Base-by-base conservation (phyloP, 1,140 invertebrate species). In the Caenorhabditis briggsae region DNA sequence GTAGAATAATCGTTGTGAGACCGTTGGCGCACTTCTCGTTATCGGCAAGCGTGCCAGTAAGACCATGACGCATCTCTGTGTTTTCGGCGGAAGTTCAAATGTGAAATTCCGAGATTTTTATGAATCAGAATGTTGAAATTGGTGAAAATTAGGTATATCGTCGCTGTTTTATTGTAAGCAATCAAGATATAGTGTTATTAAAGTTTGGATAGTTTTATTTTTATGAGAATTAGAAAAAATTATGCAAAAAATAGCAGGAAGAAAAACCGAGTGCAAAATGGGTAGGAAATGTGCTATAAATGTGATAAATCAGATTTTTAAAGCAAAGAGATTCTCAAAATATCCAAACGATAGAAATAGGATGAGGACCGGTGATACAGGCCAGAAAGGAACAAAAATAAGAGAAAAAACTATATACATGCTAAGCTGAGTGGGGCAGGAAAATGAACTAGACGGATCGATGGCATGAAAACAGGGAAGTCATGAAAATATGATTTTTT, bases 251-350 rank as follows among this genome's bases (percentile, higher is more conserved):
- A 50, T 23, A 50, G 53, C 12, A 50, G 14, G 12, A 23, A 50
- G n/a, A 53, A 11, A 78, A 78, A 78, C 70, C 70, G 70, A 78
- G 70, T 20, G 70, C 46, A 11, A 43, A 50, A 20, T 78, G 46
- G 23, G 53, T 11, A 50, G 8, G 41, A 50, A 43, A 46, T 20
- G 43, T 23, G 43, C 70, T 50, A 46, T 46, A 70, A 70, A 70
- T n/a, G 7, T n/a, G n/a, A 25, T 25, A 70, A n/a, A 46, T 70
- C 43, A 25, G 65, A 70, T n/a, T 18, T 9, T 64, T 64, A 33
- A 33, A 33, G 33, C 25, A 3, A 33, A 33, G 9, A 58, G 56
- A 58, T 20, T 58, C 56, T 58, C 14, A 58, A n/a, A n/a, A n/a
- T 53, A 53, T 53, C 5, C 56, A 58, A 58, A 58, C 7, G 8